Evolutionary conservation across 2,113 vertebrate genomes (phyloP).

Genomic region (Spizaetus ornatus): DNA sequence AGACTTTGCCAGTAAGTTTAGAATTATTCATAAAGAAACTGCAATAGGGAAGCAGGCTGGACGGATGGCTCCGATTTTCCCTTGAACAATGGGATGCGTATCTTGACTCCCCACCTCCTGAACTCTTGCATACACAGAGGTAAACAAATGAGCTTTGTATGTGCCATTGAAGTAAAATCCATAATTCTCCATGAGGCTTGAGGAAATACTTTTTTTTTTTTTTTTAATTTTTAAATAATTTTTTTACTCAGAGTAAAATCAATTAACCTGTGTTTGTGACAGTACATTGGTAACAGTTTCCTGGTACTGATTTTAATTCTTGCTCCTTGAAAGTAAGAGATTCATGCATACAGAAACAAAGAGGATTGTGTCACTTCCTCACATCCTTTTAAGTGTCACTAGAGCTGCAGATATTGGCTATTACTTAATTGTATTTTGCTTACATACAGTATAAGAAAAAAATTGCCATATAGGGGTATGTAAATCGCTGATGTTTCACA

Average conservation of each 20-base stretch:
- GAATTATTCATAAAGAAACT: neutral
- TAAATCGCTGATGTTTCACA: constrained; percentile 47
- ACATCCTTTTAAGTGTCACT: neutral
- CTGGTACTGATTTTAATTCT: neutral
- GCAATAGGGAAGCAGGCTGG: neutral
- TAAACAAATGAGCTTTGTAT: constrained; percentile 5
- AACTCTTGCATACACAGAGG: neutral
- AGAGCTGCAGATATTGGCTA: neutral
- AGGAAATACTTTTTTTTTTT: neutral
- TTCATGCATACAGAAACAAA: neutral
- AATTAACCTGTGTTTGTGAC: constrained; percentile 3
- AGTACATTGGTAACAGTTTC: neutral
- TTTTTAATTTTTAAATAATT: neutral
- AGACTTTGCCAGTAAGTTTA: neutral
- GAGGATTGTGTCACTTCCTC: neutral
- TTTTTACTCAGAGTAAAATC: neutral
- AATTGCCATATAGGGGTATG: constrained; percentile 72
- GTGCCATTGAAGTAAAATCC: neutral
- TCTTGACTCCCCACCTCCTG: neutral
- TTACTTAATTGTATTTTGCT: constrained; percentile 56
- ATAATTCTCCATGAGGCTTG: neutral
- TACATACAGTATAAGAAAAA: constrained; percentile 45
- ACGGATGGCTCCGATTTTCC: neutral
- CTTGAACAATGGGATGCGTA: neutral
- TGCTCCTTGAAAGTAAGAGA: neutral